Conservation (phyloP, 1,140 invertebrate species). For the Drosophila subpulchrella region DNA sequence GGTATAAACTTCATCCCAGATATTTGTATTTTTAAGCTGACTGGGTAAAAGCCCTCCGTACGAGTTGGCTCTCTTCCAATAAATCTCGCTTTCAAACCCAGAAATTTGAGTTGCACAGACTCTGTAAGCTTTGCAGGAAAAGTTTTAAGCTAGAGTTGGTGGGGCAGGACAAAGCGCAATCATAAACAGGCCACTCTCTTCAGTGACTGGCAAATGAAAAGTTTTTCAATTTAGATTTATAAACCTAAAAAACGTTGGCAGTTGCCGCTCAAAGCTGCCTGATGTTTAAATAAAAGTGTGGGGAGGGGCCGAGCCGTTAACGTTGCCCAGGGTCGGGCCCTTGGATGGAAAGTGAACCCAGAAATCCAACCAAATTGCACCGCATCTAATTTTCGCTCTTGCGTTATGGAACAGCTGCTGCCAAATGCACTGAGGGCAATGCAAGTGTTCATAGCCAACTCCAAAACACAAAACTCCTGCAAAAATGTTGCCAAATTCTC, state of each 20-base stretch:
- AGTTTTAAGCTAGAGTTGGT: conserved; percentile 23
- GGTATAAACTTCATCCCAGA: no score
- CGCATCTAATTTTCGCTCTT: conserved; percentile 38
- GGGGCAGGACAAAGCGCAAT: conserved; percentile 17
- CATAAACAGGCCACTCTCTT: conserved; percentile 26
- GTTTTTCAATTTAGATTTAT: conserved; percentile 68
- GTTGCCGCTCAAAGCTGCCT: conserved; percentile 1
- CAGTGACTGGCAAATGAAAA: conserved; percentile 22
- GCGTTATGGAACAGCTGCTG: conserved; percentile 11
- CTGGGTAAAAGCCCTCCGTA: no score
- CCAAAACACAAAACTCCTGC: conserved; percentile 9
- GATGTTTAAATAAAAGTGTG: conserved; percentile 4
- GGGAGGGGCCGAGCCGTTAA: neutral
- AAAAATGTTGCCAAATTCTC: conserved; percentile 54
- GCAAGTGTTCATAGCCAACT: conserved; percentile 23
- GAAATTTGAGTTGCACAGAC: neutral
- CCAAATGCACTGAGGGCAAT: conserved; percentile 5
- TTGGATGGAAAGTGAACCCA: conserved; percentile 8
- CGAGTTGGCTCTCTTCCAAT: neutral
- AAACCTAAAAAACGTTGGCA: conserved; percentile 28
- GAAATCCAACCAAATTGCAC: conserved; percentile 14
- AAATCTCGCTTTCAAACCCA: neutral
- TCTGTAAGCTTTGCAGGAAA: conserved; percentile 10
- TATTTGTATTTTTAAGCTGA: no score
- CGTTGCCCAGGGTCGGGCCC: neutral